These are phyloP conservation scores for Hypotaenidia okinawae DNA, from an alignment of 2,797 vertebrate species.

Conservation along the genomic window DNA sequence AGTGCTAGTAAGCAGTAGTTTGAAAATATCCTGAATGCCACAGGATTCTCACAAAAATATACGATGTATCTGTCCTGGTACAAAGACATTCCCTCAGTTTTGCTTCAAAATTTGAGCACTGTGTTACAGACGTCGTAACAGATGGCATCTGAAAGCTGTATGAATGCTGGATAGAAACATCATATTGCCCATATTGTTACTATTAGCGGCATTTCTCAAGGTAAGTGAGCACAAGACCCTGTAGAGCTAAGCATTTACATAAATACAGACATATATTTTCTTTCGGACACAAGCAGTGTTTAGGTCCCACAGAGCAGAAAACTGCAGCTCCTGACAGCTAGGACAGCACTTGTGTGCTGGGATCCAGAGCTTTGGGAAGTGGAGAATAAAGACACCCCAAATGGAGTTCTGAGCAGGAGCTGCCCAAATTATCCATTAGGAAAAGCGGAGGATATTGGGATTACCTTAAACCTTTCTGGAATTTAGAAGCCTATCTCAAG, in stretches of 20 bases:
- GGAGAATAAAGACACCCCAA: neutral
- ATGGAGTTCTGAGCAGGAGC: neutral
- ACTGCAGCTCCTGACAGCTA: neutral
- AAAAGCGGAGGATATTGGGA: neutral
- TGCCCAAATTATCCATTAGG: neutral
- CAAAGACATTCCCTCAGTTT: neutral
- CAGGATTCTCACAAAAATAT: neutral
- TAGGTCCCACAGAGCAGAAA: neutral
- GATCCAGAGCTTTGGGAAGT: neutral
- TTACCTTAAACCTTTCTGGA: constrained; percentile 7
- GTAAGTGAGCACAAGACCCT: neutral
- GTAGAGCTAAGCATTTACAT: neutral
- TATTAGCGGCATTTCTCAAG: neutral
- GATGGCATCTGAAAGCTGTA: neutral
- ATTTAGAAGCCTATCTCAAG: neutral
- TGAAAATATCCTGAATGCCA: neutral
- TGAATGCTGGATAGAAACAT: neutral
- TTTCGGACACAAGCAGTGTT: neutral
- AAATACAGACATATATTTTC: constrained; percentile 1
- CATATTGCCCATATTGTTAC: neutral
- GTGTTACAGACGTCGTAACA: neutral
- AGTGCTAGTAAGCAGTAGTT: neutral
- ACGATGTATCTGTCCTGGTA: neutral
- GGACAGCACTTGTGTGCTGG: neutral
- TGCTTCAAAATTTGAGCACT: neutral